Evolutionary conservation across 2,113 vertebrate species (phyloP).

Genomic region (Anser brachyrhynchus): DNA sequence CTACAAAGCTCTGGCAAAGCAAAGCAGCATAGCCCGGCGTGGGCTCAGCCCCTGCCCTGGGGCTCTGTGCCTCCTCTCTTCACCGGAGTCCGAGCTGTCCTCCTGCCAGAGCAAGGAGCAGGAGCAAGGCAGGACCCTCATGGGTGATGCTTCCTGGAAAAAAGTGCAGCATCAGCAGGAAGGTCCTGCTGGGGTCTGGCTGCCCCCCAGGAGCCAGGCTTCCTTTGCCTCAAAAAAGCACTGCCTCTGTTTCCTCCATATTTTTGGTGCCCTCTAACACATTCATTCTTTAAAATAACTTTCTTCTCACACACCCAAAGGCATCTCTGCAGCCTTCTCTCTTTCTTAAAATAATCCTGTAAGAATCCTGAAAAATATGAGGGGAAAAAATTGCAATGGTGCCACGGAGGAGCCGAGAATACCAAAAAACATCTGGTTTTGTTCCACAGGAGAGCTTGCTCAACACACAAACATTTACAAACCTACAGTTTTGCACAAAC

Average conservation of each 20-base stretch:
- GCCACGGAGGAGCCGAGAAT: constrained; percentile 39
- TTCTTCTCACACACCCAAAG: constrained; percentile 34
- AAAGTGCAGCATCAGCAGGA: constrained; percentile 18
- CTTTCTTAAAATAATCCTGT: constrained; percentile 43
- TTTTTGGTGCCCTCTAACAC: constrained; percentile 54
- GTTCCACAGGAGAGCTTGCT: constrained; percentile 64
- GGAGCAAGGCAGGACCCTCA: not conserved
- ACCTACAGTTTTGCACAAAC: constrained; percentile 55
- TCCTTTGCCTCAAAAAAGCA: not conserved
- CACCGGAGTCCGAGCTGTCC: not conserved
- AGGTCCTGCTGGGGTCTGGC: not conserved
- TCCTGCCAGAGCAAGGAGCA: not conserved
- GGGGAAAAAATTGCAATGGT: not conserved
- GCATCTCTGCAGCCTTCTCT: constrained; percentile 25
- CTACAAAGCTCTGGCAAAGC: not conserved
- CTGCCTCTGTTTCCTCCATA: not conserved
- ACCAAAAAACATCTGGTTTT: constrained; percentile 74
- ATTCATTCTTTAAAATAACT: constrained; percentile 58
- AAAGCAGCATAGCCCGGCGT: not conserved
- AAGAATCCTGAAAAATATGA: constrained; percentile 38
- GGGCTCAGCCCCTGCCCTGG: not conserved
- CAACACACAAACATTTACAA: constrained; percentile 70
- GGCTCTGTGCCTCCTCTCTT: not conserved
- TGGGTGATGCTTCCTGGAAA: not conserved
- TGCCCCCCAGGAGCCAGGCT: not conserved